Evolutionary conservation across 23 tunicate genomes (phyloP), one percentile per base, ranked within the genome.

Genomic region (Clavelina lepadiformis): DNA sequence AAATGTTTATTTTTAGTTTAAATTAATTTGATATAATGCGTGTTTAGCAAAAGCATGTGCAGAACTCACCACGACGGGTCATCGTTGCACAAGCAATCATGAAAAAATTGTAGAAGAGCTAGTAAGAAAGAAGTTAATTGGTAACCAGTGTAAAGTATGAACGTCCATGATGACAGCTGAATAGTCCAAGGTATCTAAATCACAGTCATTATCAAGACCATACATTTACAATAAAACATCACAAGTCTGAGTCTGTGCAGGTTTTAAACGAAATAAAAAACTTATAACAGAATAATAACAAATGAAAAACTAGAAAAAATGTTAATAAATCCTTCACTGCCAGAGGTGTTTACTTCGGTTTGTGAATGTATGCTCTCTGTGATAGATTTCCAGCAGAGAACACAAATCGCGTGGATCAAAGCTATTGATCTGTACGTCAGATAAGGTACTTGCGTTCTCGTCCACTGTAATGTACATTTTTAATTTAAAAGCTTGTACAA

Each of bases 1-100:
- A 25, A 60, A 19, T 60, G 24, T 7, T 26, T 26, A 7, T 28
- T 60, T 29, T 60, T 26, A 26, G 15, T 6, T 60, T 26, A 26
- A 8, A 19, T 60, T 15, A 60, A 60, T 26, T 8, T 60, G 28
- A 7, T 26, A 60, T 26, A 18, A 26, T 8, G 13, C 38, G 8
- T 8, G 13, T 7, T 30, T 60, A 25, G 20, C 5, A 6, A 28
- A 20, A 20, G n/a, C n/a, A n/a, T n/a, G 22, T 25, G 60, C 18
- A 11, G 13, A 23, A 28, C 77, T 45, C 46, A 84, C 93, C 93
- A 84, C 2, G 68, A 46, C 15, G 76, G 74, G 31, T 84, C 93
- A 32, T 84, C 93, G 65, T 84, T 84, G 73, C 93, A 84, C 1
- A 84, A 68, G 60, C 93, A 84, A 52, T 84, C 93, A 30, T 76